Evolutionary conservation across 2,888 invertebrate genomes (phyloP).

Genomic region (Thymelicus lineola): DNA sequence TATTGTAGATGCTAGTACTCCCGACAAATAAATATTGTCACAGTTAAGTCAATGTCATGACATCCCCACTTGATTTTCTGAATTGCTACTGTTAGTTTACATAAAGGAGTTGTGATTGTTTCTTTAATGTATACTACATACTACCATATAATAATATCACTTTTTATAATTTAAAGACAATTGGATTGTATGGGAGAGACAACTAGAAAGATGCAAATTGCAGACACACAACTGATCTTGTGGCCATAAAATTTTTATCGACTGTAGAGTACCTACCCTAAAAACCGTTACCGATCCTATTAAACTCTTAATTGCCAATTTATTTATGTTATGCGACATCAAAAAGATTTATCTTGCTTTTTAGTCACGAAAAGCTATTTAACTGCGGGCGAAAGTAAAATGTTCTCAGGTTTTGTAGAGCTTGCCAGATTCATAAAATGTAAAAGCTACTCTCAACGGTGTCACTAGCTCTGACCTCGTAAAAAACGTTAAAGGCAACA

Average conservation of each 20-base stretch:
- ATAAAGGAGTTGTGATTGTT: no score
- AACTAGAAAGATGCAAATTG: no score
- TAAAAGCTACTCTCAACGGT: slow-evolving; percentile 51
- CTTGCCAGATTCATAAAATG: slow-evolving; percentile 43
- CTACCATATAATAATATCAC: no score
- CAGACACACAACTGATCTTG: background rate
- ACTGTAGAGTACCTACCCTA: slow-evolving; percentile 1
- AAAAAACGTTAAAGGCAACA: slow-evolving; percentile 61
- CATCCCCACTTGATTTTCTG: no score
- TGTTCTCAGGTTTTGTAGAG: slow-evolving; percentile 26
- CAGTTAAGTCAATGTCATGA: no score
- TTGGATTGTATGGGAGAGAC: no score
- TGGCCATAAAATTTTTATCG: background rate
- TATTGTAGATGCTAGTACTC: no score
- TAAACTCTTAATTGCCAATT: slow-evolving; percentile 14
- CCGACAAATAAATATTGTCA: no score
- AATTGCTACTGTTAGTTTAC: no score
- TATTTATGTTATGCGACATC: slow-evolving; percentile 15
- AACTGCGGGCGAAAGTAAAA: slow-evolving; percentile 6
- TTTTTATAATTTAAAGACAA: no score
- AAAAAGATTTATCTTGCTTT: slow-evolving; percentile 21
- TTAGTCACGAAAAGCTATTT: slow-evolving; percentile 16
- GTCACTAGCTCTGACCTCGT: slow-evolving; percentile 54
- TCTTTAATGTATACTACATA: no score
- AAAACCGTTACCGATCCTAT: slow-evolving; percentile 12